Evolutionary conservation across 53 echinoderm and acorn worm species (phyloP).

Genomic region (Zoroaster sp.): DNA sequence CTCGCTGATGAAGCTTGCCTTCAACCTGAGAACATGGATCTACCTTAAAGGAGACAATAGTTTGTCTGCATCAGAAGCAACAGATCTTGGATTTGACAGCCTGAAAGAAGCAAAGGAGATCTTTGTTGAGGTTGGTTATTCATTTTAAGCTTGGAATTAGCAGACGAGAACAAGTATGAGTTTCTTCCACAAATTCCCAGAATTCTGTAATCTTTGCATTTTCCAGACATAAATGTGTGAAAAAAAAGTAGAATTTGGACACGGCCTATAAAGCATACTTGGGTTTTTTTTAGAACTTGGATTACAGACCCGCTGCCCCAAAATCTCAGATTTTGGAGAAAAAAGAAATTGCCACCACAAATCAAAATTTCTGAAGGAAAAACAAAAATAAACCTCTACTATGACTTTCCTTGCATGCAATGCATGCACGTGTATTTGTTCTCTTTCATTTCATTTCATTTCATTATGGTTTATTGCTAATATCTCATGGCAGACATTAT

Average conservation of each 20-base stretch:
- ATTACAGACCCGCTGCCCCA: too few species aligned
- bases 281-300: background rate
- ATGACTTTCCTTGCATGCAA: too few species aligned
- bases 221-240: background rate
- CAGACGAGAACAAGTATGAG: too few species aligned
- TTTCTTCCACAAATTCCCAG: background rate
- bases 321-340: too few species aligned
- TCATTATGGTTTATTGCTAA: too few species aligned
- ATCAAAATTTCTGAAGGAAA: too few species aligned
- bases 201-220: background rate
- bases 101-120: constrained; percentile 84
- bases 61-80: constrained; percentile 69
- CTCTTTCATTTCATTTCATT: too few species aligned
- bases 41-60: constrained; percentile 73
- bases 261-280: background rate
- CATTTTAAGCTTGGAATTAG: background rate
- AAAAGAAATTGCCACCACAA: too few species aligned
- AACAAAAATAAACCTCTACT: too few species aligned
- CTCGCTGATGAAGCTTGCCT: constrained; percentile 87
- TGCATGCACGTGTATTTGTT: too few species aligned
- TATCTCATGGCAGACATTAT: too few species aligned
- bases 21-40: constrained; percentile 86
- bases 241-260: background rate
- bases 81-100: constrained; percentile 74
- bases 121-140: constrained; percentile 70